phyloP scores from a whole-genome alignment of 2,113 vertebrate genomes.

The Anas platyrhynchos region DNA sequence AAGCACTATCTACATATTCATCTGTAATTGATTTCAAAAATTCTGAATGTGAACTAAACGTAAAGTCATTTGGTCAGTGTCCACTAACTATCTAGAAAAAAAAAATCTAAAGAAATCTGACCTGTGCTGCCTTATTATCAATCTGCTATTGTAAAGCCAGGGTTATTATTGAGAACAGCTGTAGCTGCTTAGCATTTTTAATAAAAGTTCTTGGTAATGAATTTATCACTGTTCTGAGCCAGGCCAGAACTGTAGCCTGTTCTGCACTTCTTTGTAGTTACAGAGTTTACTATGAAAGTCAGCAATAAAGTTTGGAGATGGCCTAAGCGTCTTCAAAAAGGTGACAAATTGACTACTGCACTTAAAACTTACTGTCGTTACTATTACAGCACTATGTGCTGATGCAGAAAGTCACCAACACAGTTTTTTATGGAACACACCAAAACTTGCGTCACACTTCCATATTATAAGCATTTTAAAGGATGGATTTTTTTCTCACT shows the following conservation, averaged over 20 bases:
- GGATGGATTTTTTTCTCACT: rapidly evolving
- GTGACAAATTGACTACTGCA: background rate
- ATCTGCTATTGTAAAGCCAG: background rate
- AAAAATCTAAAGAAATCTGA: background rate
- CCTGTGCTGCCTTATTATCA: background rate
- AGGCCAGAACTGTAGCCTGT: background rate
- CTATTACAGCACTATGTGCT: background rate
- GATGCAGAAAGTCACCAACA: background rate
- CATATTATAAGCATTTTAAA: background rate
- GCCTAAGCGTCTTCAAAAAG: background rate
- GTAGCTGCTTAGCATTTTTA: background rate
- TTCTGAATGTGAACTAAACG: background rate
- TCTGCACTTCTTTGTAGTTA: background rate
- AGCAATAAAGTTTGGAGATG: background rate
- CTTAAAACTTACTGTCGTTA: no score
- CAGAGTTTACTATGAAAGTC: background rate
- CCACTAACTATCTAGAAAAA: background rate
- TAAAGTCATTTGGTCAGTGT: background rate
- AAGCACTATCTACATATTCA: background rate
- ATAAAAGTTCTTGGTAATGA: background rate
- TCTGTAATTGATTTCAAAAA: background rate
- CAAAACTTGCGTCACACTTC: background rate
- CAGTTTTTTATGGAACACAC: background rate
- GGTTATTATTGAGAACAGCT: background rate
- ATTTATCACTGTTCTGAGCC: background rate